Base-by-base conservation (phyloP, 2,888 invertebrate genomes). In the Cheilosia urbana region DNA sequence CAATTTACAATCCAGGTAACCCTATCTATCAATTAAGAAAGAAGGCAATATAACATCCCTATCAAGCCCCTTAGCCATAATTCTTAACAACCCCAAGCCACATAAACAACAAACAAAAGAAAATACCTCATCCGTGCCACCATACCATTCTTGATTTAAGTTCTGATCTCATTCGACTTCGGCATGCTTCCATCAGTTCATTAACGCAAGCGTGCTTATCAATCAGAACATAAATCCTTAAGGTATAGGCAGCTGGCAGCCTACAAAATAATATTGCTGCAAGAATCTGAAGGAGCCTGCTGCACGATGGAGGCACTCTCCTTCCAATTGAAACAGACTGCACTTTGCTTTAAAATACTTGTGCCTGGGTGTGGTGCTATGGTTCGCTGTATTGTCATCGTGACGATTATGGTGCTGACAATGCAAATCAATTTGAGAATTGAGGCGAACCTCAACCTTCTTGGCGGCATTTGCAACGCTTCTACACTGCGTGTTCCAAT, bases 351-450 rank as follows among this genome's bases (percentile, higher is more conserved):
- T 66, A 49, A 58, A 37, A 51, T 37, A 6, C 27, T 27, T 30
- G 34, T 53, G 37, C 37, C 37, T 37, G 13, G 37, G 37, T 3
- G 13, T 4, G 17, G 55, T 30, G 21, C 47, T 21, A 27, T 27
- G 57, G 17, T 5, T 45, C 24, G 51, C 17, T 37, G 49, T 21
- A 15, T 13, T 34, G 30, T 40, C 49, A 40, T 69, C 37, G 63
- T 73, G 62, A 40, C 17, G 30, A 49, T 55, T 65, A 58, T 24
- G 30, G 42, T 62, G 71, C 69, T 76, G 80, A 75, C 71, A 80
- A 80, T 76, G 60, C 84, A 66, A 80, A 84, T 80, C 84, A 80
- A 84, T 84, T 84, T 75, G 47, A 27, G 27, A 69, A 51, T 69
- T 37, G 21, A 63, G 51, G 57, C 77, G 27, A 47, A 68, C 30